A percentile compares a stretch with the other conserved stretches of the same genome.
Evolutionary conservation across 2,888 invertebrate genomes (phyloP).

Genomic region (Mythimna pallens): DNA sequence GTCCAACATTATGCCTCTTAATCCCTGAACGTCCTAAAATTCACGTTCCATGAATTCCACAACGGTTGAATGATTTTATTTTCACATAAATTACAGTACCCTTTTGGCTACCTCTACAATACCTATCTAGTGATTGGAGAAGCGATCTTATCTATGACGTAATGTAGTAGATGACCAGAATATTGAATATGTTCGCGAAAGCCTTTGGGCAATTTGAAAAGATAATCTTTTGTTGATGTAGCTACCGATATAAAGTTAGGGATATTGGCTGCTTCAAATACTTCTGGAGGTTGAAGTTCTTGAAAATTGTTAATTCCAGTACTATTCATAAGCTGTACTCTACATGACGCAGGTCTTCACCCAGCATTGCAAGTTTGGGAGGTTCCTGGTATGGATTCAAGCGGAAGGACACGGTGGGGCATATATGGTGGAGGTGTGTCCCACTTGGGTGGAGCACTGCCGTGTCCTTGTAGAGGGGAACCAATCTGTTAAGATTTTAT

Average conservation of each 20-base stretch:
- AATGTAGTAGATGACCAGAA: constrained; percentile 67
- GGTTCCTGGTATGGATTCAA: too few species aligned
- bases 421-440: too few species aligned
- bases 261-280: too few species aligned
- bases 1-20: constrained; percentile 56
- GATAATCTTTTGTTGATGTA: constrained; percentile 54
- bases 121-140: constrained; percentile 56
- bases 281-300: too few species aligned
- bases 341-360: too few species aligned
- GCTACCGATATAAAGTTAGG: not conserved
- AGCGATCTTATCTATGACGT: constrained; percentile 65
- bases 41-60: constrained; percentile 62
- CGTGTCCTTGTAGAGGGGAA: too few species aligned
- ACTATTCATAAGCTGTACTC: too few species aligned
- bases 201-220: constrained; percentile 56
- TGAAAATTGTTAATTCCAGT: too few species aligned
- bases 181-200: constrained; percentile 61
- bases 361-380: too few species aligned
- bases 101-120: constrained; percentile 57
- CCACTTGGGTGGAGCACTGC: too few species aligned
- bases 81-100: constrained; percentile 63
- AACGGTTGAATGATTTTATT: constrained; percentile 59
- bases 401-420: too few species aligned
- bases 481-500: too few species aligned
- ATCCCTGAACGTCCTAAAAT: constrained; percentile 59